Percentiles rank a stretch among this genome's conserved stretches.
Conservation (phyloP, 2,113 vertebrate species). For the Ceuthmochares aereus region DNA sequence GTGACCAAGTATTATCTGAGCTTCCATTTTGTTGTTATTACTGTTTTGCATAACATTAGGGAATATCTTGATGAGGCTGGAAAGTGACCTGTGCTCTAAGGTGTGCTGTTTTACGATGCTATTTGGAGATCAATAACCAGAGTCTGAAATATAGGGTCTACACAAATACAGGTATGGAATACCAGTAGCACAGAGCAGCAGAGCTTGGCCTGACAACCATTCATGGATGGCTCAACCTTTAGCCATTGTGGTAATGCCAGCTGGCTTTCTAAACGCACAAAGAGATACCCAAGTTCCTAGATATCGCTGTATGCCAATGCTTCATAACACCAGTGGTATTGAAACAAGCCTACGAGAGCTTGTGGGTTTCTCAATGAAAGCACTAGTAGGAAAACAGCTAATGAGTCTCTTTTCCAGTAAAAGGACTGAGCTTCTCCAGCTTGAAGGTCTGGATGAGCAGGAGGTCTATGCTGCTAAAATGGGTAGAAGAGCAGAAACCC, state of each 20-base stretch:
- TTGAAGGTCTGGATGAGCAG: not conserved
- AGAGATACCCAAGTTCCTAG: not conserved
- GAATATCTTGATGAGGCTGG: not conserved
- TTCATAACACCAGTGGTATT: not conserved
- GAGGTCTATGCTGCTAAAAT: not conserved
- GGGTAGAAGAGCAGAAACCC: not conserved
- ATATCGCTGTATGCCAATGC: not conserved
- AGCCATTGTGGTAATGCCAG: not conserved
- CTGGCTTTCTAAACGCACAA: accelerated
- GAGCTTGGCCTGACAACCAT: not conserved
- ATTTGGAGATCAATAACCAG: not conserved
- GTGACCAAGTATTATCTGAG: not conserved
- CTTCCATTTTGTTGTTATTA: not conserved
- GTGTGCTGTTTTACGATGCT: not conserved
- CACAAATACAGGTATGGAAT: not conserved
- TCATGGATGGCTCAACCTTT: accelerated
- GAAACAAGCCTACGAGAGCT: not conserved
- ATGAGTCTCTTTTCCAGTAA: not conserved
- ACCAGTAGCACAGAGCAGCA: not conserved
- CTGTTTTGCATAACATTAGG: not conserved
- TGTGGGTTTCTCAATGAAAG: not conserved
- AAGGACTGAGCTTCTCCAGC: not conserved
- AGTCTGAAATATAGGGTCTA: not conserved
- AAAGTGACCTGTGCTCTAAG: not conserved
- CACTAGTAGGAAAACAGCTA: not conserved